Evolutionary conservation across 2,113 vertebrate species (phyloP).

Genomic region (Todiramphus chloris): DNA sequence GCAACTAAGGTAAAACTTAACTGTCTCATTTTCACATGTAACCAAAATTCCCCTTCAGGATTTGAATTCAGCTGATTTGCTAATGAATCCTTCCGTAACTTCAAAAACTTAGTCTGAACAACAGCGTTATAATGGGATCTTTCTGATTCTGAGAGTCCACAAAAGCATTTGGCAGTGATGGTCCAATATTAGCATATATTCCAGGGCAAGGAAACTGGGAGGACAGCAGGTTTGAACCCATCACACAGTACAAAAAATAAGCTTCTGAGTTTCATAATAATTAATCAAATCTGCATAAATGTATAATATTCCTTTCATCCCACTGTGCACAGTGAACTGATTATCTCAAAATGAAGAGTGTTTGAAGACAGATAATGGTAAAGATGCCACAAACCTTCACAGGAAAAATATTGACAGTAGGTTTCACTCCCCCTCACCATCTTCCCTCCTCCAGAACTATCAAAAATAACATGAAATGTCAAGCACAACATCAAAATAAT

Average conservation of each 20-base stretch:
- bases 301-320: neutral
- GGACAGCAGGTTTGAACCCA: neutral
- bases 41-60: neutral
- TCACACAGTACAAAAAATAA: neutral
- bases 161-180: neutral
- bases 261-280: neutral
- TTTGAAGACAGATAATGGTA: neutral
- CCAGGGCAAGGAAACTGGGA: neutral
- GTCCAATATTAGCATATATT: neutral
- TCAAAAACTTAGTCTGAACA: neutral
- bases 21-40: neutral
- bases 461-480: constrained; percentile 37
- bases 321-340: neutral
- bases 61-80: neutral
- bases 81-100: neutral
- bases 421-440: constrained; percentile 26
- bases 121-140: neutral
- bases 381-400: neutral
- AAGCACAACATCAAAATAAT: constrained; percentile 26
- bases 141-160: neutral
- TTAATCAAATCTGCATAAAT: neutral
- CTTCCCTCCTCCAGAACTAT: neutral
- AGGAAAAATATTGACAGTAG: constrained; percentile 42
- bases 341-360: neutral
- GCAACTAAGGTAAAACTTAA: neutral